phyloP scores from a whole-genome alignment of 1,140 invertebrate species.

The Sitobion miscanthi region DNA sequence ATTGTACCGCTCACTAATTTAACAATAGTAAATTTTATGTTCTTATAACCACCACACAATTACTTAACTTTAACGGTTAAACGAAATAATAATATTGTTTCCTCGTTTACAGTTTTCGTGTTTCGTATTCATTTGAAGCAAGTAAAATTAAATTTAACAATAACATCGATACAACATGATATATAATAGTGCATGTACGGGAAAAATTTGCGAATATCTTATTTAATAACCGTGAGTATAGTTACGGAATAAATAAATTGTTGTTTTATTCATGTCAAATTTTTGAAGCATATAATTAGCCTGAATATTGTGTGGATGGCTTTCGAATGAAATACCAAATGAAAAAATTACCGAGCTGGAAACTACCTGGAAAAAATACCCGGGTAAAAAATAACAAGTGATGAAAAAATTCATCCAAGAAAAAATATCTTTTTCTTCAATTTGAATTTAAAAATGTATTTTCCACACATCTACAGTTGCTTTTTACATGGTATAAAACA shows the following conservation, averaged over 20 bases:
- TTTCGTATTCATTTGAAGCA: background rate
- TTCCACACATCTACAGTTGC: too few species aligned
- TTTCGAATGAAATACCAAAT: background rate
- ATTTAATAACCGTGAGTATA: background rate
- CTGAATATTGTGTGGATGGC: background rate
- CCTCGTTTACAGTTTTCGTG: background rate
- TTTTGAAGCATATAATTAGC: background rate
- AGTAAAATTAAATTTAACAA: background rate
- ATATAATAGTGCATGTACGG: background rate
- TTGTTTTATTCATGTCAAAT: background rate
- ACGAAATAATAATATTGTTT: too few species aligned
- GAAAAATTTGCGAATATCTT: background rate
- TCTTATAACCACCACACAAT: background rate
- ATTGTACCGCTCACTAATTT: background rate
- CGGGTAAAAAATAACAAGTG: background rate
- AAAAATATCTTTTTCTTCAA: background rate
- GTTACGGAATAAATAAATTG: background rate
- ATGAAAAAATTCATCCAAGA: background rate
- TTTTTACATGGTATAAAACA: too few species aligned
- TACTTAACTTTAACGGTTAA: background rate
- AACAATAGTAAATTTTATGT: background rate
- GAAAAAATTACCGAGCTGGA: background rate
- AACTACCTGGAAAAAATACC: background rate
- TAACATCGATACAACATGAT: background rate
- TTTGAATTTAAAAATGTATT: too few species aligned